Conservation (phyloP, 1,140 invertebrate genomes). For the Aphaenogaster floridana region DNA sequence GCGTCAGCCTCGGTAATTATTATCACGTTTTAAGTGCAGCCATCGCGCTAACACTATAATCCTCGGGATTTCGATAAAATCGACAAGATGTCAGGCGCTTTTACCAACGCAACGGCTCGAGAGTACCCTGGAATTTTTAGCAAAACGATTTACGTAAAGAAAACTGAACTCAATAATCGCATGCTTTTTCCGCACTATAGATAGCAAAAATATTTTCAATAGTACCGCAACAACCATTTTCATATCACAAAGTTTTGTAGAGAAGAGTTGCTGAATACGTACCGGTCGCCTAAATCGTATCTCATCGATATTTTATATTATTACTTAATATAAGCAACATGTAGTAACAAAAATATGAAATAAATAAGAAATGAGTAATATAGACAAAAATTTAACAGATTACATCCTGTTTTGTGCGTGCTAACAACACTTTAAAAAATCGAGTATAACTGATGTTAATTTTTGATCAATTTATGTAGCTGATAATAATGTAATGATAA, state of each 20-base stretch:
- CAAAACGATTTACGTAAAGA: not conserved
- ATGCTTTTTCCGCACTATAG: not conserved
- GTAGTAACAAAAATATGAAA: too few species aligned
- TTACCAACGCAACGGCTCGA: not conserved
- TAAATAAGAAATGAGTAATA: too few species aligned
- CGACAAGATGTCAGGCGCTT: not conserved
- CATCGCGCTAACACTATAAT: not conserved
- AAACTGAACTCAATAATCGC: not conserved
- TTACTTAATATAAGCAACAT: too few species aligned
- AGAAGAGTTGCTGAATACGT: too few species aligned
- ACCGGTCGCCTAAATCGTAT: too few species aligned
- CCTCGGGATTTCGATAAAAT: slow-evolving; percentile 40
- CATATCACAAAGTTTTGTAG: not conserved
- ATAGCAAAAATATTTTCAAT: not conserved
- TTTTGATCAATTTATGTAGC: too few species aligned
- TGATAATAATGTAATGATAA: too few species aligned
- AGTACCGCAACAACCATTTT: not conserved
- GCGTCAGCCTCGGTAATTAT: slow-evolving; percentile 66
- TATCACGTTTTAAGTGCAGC: slow-evolving; percentile 47
- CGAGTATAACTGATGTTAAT: too few species aligned
- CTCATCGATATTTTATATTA: too few species aligned
- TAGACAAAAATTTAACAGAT: too few species aligned
- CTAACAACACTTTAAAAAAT: too few species aligned
- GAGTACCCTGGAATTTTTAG: not conserved
- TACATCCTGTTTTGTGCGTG: too few species aligned